Evolutionary conservation across 2,888 invertebrate species (phyloP), one percentile per base, ranked within the genome.

Genomic region (Xestoiulus laeticollis): DNA sequence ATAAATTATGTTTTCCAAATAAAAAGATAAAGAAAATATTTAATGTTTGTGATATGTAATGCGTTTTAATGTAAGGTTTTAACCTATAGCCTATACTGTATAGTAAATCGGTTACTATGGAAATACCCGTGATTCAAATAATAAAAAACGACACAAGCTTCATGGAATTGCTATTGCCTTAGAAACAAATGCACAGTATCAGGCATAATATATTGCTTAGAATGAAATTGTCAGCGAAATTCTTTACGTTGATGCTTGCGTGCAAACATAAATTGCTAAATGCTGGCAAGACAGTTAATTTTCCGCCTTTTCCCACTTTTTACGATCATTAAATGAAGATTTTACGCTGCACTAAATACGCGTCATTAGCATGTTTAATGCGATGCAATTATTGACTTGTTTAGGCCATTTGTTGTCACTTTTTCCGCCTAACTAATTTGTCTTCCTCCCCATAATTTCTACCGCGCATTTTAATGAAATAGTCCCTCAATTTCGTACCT

Each of bases 321-420:
- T 38, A 85, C 44, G 85, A 85, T 32, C 44, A 85, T 85, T 38
- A 85, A 85, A 85, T 85, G 85, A 38, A 85, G 44, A 85, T 85
- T 85, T 85, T 85, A 85, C 38, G 85, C 44, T 19, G 85, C 85
- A 85, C 38, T 85, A 85, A 85, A 85, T 85, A 38, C n/a, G 44
- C 38, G 22, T 85, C 85, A 85, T 85, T 85, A 85, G 38, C 85
- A 85, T 85, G 85, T 85, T 85, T 85, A 38, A 85, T 85, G 85
- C 43, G 85, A 38, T 38, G 44, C 85, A 85, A 85, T 85, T 85
- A 85, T 85, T 85, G 85, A 44, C 85, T 85, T 22, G 85, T 85
- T 19, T 22, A n/a, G 44, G 38, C 44, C 33, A 19, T 43, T 84
- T 19, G 84, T 84, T 84, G 84, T 38, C 44, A 85, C 85, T 85